A percentile compares a stretch with the other conserved stretches of the same genome.
These are phyloP conservation scores for Erythrocercus mccallii DNA, from an alignment of 2,113 vertebrate species.

Conservation along the genomic window DNA sequence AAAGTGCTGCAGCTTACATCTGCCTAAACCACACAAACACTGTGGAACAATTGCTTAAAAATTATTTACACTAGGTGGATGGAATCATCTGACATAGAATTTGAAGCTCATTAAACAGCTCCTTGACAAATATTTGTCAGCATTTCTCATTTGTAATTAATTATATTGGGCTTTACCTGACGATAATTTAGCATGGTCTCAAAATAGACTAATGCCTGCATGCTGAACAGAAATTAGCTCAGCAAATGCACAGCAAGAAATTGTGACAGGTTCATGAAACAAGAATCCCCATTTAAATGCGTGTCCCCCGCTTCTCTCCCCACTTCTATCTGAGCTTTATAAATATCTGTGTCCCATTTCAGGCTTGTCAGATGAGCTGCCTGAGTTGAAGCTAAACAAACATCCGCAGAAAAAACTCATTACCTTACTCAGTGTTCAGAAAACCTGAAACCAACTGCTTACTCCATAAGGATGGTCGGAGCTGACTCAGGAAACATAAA, in stretches of 20 bases:
- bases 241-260: not conserved
- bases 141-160: slow-evolving; percentile 60
- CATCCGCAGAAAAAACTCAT: slow-evolving; percentile 10
- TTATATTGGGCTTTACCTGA: slow-evolving; percentile 43
- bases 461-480: slow-evolving; percentile 39
- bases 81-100: slow-evolving; percentile 46
- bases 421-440: slow-evolving; percentile 34
- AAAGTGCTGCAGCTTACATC: not conserved
- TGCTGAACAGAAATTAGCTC: slow-evolving; percentile 20
- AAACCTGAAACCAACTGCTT: slow-evolving; percentile 48
- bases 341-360: slow-evolving; percentile 30
- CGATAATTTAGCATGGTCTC: not conserved
- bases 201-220: not conserved
- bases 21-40: slow-evolving; percentile 17
- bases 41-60: slow-evolving; percentile 47
- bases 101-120: slow-evolving; percentile 42
- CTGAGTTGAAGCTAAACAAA: slow-evolving; percentile 41
- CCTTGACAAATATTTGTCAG: slow-evolving; percentile 58
- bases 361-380: slow-evolving; percentile 20
- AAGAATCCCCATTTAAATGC: not conserved
- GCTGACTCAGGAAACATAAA: slow-evolving; percentile 59
- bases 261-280: not conserved
- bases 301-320: not conserved
- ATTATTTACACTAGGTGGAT: slow-evolving; percentile 57
- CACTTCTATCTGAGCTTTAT: not conserved